These are phyloP conservation scores for Malacosoma neustria DNA, from an alignment of 2,888 invertebrate species.

Conservation along the genomic window DNA sequence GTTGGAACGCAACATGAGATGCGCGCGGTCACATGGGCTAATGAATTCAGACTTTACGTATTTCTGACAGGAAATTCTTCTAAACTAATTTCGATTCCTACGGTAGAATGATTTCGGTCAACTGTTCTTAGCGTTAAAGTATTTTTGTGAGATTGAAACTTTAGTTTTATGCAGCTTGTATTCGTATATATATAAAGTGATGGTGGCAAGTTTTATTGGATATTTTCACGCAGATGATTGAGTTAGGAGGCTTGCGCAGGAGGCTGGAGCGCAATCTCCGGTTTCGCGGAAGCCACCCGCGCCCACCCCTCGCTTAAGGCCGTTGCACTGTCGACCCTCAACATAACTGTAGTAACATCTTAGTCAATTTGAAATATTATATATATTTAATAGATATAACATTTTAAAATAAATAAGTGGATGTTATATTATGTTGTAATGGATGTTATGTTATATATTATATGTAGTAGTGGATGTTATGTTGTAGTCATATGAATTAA, in stretches of 20 bases:
- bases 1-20: constrained; percentile 36
- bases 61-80: constrained; percentile 37
- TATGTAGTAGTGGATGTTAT: no score
- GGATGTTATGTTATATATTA: no score
- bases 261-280: constrained; percentile 68
- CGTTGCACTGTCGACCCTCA: constrained; percentile 21
- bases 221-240: constrained; percentile 66
- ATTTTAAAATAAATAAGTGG: no score
- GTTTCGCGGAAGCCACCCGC: constrained; percentile 37
- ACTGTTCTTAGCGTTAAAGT: background rate
- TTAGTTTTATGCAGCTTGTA: constrained; percentile 32
- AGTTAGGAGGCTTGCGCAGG: constrained; percentile 63
- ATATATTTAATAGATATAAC: no score
- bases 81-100: constrained; percentile 4
- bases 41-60: constrained; percentile 32
- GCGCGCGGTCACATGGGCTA: constrained; percentile 38
- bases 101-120: background rate
- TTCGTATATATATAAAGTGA: constrained; percentile 42
- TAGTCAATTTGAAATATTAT: no score
- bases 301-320: constrained; percentile 13
- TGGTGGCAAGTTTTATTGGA: constrained; percentile 52
- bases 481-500: no score
- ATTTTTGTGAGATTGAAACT: no score
- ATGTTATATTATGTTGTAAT: no score
- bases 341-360: background rate